phyloP scores from a whole-genome alignment of 2,888 invertebrate species.

The Conchocele bisecta region DNA sequence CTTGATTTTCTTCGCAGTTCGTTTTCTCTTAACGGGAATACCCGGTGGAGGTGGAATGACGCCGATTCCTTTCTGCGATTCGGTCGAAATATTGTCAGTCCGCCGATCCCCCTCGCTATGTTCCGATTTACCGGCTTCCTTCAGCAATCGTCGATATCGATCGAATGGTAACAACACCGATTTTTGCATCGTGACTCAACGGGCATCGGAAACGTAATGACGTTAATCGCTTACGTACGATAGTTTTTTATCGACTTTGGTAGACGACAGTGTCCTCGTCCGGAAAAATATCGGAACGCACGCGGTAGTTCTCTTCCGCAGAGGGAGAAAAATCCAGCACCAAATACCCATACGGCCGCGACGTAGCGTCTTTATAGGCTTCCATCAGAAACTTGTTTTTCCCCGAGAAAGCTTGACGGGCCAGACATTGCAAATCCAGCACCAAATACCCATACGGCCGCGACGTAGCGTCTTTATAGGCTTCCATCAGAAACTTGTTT shows the following conservation, averaged over 20 bases:
- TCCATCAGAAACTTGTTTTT: slow-evolving; percentile 31
- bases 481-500: slow-evolving; percentile 27
- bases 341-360: slow-evolving; percentile 1
- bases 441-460: slow-evolving; percentile 7
- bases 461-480: slow-evolving; percentile 19
- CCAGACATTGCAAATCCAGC: slow-evolving; percentile 30
- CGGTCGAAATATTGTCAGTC: too few relatives aligned
- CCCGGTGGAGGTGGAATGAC: slow-evolving; percentile 24
- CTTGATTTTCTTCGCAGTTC: not conserved
- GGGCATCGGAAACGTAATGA: not conserved
- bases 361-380: slow-evolving; percentile 22
- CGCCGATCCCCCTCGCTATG: too few relatives aligned
- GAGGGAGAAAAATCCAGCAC: slow-evolving; percentile 17
- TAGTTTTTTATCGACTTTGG: slow-evolving; percentile 10
- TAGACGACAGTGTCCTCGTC: slow-evolving; percentile 8
- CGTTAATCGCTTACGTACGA: not conserved
- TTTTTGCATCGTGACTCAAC: slow-evolving; percentile 26
- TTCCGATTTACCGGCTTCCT: too few relatives aligned
- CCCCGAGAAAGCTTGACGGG: slow-evolving; percentile 39
- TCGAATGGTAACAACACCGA: slow-evolving; percentile 17
- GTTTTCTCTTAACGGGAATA: slow-evolving; percentile 15
- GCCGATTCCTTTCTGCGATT: too few relatives aligned
- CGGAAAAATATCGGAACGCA: slow-evolving; percentile 18
- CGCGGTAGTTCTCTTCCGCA: slow-evolving; percentile 23
- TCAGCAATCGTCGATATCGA: slow-evolving; percentile 6